Conservation (phyloP, 2,113 vertebrate species). For the Brachypodius melanocephalos region DNA sequence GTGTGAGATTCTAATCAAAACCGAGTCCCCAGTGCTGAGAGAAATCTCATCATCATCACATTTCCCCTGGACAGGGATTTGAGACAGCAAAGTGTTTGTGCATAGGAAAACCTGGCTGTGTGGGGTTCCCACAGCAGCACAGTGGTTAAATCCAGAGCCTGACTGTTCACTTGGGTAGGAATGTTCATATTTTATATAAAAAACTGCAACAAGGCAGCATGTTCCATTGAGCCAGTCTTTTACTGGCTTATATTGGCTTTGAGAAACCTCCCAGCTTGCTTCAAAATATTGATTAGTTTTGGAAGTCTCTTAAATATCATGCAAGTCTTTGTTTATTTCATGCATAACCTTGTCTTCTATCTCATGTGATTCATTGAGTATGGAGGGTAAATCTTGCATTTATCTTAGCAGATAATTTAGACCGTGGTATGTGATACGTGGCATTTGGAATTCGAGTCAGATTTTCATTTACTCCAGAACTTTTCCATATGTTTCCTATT, state of each 20-base stretch:
- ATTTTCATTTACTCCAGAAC: slow-evolving; percentile 80
- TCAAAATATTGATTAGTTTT: slow-evolving; percentile 38
- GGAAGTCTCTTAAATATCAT: not conserved
- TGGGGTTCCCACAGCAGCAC: not conserved
- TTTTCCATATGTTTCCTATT: slow-evolving; percentile 93
- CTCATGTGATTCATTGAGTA: not conserved
- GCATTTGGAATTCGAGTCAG: slow-evolving; percentile 81
- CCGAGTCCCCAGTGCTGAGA: not conserved
- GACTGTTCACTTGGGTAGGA: not conserved
- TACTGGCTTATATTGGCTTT: not conserved
- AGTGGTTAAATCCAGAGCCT: slow-evolving; percentile 41
- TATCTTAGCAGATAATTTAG: slow-evolving; percentile 68
- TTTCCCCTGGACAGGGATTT: not conserved
- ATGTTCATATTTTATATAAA: slow-evolving; percentile 38
- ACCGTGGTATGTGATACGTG: slow-evolving; percentile 86
- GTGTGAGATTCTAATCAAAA: not conserved
- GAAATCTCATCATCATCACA: not conserved
- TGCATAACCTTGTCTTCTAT: not conserved
- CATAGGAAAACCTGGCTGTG: not conserved
- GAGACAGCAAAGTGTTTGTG: not conserved
- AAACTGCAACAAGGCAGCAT: not conserved
- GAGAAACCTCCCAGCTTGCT: not conserved
- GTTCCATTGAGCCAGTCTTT: slow-evolving; percentile 12
- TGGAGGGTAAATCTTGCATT: slow-evolving; percentile 38
- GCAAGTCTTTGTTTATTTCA: slow-evolving; percentile 8